These are phyloP conservation scores for Menidia menidia DNA, from an alignment of 2,797 vertebrate species.

Conservation along the genomic window DNA sequence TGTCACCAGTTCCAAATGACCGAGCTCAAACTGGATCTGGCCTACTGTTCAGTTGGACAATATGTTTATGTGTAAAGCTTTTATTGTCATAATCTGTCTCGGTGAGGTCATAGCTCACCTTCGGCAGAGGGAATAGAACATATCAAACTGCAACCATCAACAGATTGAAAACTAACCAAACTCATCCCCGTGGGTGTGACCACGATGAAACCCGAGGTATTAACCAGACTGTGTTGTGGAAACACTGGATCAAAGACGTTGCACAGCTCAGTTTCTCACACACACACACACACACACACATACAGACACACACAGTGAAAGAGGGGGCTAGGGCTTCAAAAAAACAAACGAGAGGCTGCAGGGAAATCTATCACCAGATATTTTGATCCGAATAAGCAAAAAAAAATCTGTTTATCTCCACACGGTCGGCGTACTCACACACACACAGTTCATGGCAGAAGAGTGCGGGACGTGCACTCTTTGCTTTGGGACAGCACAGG, in stretches of 20 bases:
- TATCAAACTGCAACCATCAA: constrained; percentile 31
- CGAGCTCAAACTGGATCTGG: constrained; percentile 43
- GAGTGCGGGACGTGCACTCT: constrained; percentile 23
- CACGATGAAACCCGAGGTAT: constrained; percentile 26
- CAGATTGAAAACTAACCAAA: constrained; percentile 31
- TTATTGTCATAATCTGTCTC: constrained; percentile 54
- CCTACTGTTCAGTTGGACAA: constrained; percentile 45
- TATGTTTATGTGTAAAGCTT: constrained; percentile 54
- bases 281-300: not conserved
- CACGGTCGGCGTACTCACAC: not conserved
- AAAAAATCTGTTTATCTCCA: constrained; percentile 8
- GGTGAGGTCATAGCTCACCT: constrained; percentile 62
- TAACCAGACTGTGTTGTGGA: constrained; percentile 58
- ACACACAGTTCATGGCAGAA: constrained; percentile 35
- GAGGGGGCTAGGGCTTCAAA: not conserved
- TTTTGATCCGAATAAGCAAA: constrained; percentile 10
- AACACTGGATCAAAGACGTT: constrained; percentile 53
- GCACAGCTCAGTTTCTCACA: constrained; percentile 28
- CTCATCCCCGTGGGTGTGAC: constrained; percentile 19
- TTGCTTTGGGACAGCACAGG: constrained; percentile 61
- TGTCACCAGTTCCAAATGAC: constrained; percentile 41
- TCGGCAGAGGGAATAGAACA: constrained; percentile 40
- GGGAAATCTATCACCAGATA: constrained; percentile 18
- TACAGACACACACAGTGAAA: constrained; percentile 2
- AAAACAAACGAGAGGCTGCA: constrained; percentile 8